Evolutionary conservation across 2,797 vertebrate species (phyloP).

Genomic region (Lates japonicus): DNA sequence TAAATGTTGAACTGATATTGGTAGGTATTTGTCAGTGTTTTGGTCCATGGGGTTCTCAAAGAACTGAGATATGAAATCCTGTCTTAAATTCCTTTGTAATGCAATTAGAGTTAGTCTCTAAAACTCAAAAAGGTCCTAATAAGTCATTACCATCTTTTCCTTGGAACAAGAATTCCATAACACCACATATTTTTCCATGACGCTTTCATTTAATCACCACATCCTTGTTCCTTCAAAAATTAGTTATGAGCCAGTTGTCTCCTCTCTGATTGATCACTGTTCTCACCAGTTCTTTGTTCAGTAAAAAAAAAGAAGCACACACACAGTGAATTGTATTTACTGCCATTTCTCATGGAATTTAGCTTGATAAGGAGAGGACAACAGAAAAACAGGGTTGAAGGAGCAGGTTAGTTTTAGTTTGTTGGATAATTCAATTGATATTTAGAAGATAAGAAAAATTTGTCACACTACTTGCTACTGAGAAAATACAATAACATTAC

Average conservation of each 20-base stretch:
- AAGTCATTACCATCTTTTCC: constrained; percentile 18
- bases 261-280: constrained; percentile 24
- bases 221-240: constrained; percentile 35
- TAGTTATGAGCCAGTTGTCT: constrained; percentile 25
- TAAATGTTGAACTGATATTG: background rate
- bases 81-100: constrained; percentile 6
- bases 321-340: constrained; percentile 18
- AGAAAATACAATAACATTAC: constrained; percentile 64
- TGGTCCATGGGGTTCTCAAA: background rate
- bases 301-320: constrained; percentile 43
- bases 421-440: constrained; percentile 54
- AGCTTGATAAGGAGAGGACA: constrained; percentile 21
- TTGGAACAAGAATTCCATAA: constrained; percentile 19
- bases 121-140: constrained; percentile 11
- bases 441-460: constrained; percentile 57
- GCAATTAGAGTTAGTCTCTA: constrained; percentile 4
- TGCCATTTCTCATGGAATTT: constrained; percentile 15
- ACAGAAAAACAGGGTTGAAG: background rate
- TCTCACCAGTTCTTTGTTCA: constrained; percentile 16
- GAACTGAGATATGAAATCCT: background rate
- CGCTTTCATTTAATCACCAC: constrained; percentile 35
- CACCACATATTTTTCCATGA: constrained; percentile 25
- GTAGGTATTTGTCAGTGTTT: background rate
- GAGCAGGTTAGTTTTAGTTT: constrained; percentile 46
- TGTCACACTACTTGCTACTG: constrained; percentile 39